Base-by-base conservation (phyloP, 2,113 vertebrate genomes). In the Hyla sarda region DNA sequence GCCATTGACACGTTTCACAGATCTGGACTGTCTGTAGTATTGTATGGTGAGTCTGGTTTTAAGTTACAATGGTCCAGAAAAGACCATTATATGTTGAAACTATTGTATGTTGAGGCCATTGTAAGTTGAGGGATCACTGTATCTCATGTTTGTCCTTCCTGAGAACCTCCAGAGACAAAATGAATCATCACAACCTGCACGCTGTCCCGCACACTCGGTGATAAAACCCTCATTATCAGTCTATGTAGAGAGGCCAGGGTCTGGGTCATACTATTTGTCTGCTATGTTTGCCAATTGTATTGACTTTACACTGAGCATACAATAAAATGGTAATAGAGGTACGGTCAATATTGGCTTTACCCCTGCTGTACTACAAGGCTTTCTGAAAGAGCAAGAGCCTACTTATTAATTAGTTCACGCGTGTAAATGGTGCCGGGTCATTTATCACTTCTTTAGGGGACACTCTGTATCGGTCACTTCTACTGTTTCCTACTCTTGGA, bases 301-400 rank as follows among this genome's bases (percentile, higher is more conserved):
- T 85, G 60, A 47, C 84, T 80, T 85, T 80, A 54, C 32, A 19
- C 62, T 56, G 62, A 47, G 60, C 50, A 69, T 78, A 67, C 58
- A 67, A 72, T 58, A 86, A 54, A 72, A 48, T 79, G 60, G 75
- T 47, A 85, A 85, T 69, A 79, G 41, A 75, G 58, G 82, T 5
- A 12, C 14, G 45, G 84, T 85, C 62, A 86, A 80, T 86, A 86
- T 72, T 80, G 77, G 45, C 41, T 72, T 86, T 80, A 30, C 54
- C 54, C 32, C 48, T 58, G 21, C 32, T 47, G 54, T 56, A 48
- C 37, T 30, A 23, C 9, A 60, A 56, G 32, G 7, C 65, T 21
- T 71, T 23, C 30, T 19, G 16, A 69, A 30, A 69, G 16, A n/a
- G 58, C n/a, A 28, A 62, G 58, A 12, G 58, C 9, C n/a, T 13